Evolutionary conservation across 2,797 vertebrate species (phyloP), one percentile per base, ranked within the genome.

Genomic region (Acrossocheilus fasciatus): DNA sequence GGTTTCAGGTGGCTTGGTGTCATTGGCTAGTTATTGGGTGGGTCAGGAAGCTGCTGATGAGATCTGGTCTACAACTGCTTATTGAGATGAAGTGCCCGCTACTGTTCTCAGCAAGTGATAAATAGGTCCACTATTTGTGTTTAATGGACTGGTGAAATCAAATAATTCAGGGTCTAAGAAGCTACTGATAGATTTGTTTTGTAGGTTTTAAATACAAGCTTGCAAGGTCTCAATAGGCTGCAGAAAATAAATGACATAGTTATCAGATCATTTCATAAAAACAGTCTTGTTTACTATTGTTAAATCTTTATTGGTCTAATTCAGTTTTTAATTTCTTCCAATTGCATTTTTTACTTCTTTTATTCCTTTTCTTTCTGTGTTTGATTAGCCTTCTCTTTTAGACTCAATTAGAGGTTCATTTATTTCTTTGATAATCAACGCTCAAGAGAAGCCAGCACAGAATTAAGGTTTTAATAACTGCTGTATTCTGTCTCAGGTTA

Each of bases 31-130:
- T 43, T 72, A 45, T 70, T 57, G 36, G 66, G 43, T 2, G 64
- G 64, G 39, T 77, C 82, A 66, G 73, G 39, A 66, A 76, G 34
- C 73, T 52, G 73, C 45, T 50, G 57, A 70, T 79, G 26, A 62
- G 69, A 74, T 73, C 36, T 59, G 68, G 69, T 62, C 69, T 47
- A 85, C 36, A 54, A 34, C 64, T 45, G 73, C 57, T 84, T 69
- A 85, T 85, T 79, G 76, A 85, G 76, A 85, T 73, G 39, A 85
- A 80, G 84, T 79, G 76, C 39, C 41, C 73, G n/a, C 34, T 80
- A 47, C 68, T 17, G 54, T 79, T 73, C 41, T 45, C 52, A 85
- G 84, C 76, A 73, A 72, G 84, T 85, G 84, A 85, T 80, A 47
- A 85, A 80, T 73, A 70, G 66, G 43, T 62, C 52, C 0, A 8